Evolutionary conservation across 2,113 vertebrate genomes (phyloP).

Genomic region (Archilochus colubris): DNA sequence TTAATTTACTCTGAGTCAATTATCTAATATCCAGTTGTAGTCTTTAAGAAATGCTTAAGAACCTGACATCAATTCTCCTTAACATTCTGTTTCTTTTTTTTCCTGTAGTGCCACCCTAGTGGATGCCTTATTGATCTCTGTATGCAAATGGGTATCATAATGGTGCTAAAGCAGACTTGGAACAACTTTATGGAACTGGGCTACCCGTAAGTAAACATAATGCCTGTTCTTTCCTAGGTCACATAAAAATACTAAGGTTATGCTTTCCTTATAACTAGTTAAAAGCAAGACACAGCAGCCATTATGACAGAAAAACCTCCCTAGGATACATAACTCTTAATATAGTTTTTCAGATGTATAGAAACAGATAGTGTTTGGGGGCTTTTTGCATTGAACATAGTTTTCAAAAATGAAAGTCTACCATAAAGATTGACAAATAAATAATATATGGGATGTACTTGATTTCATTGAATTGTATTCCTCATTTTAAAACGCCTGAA

Average conservation of each 20-base stretch:
- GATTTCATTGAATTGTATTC: background rate
- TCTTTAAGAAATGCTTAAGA: background rate
- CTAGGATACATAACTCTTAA: background rate
- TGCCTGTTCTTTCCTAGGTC: background rate
- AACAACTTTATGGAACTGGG: slow-evolving; percentile 97
- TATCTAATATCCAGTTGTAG: background rate
- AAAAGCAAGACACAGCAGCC: background rate
- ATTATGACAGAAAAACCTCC: background rate
- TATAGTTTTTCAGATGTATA: background rate
- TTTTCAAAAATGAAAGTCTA: background rate
- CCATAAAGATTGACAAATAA: background rate
- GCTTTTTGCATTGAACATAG: background rate
- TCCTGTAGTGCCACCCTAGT: slow-evolving; percentile 91
- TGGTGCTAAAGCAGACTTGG: slow-evolving; percentile 97
- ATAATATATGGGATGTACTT: background rate
- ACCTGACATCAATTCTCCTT: background rate
- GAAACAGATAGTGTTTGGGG: background rate
- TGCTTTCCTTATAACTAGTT: background rate
- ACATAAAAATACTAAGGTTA: background rate
- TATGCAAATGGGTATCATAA: slow-evolving; percentile 98
- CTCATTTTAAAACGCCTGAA: background rate
- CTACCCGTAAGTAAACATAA: slow-evolving; percentile 86
- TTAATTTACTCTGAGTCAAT: background rate
- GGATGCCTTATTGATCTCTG: slow-evolving; percentile 98
- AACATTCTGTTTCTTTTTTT: background rate